Base-by-base conservation (phyloP, 1,140 invertebrate species). In the Drosophila willistoni region DNA sequence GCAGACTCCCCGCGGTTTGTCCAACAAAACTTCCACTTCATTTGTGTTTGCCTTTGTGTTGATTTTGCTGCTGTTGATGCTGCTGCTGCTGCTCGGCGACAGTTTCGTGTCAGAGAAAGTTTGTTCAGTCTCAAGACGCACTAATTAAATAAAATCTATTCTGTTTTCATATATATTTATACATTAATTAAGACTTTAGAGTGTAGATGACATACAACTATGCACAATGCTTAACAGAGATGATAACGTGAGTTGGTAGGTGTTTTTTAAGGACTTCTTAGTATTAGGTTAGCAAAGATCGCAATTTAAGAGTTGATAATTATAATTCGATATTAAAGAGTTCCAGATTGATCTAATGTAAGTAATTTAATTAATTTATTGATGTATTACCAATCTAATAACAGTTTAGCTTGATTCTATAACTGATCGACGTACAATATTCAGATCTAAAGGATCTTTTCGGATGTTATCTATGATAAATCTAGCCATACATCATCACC, bases 121-220 rank as follows among this genome's bases (percentile, higher is more conserved):
- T 79, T 70, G 57, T 70, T 61, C 67, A 55, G 25, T 55, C 42
- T 47, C 42, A 25, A 36, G 62, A 51, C 59, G 76, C 79, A 64
- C 77, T 89, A 83, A 83, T 87, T 87, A 83, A 87, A 87, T 87
- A 83, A 89, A 87, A 87, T 87, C 83, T 87, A 87, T 87, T 87
- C 76, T 79, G 25, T 64, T 77, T 81, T 73, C 83, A 34, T 71
- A 82, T 67, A 71, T 87, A 86, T 86, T 86, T 86, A 80, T 86
- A 87, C 77, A 86, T 86, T 87, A 86, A 86, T 86, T 86, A 86
- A 87, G 83, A 89, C 76, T 87, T 83, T 87, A 79, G 72, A 86
- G 84, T 86, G 84, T 72, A 71, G 56, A 67, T 86, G 83, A 79
- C 83, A 86, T 77, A 84, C 63, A 51, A 22, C 44, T 22, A 51